Evolutionary conservation across 2,888 invertebrate species (phyloP), one percentile per base, ranked within the genome.

Genomic region (Leptinotarsa haldemani): DNA sequence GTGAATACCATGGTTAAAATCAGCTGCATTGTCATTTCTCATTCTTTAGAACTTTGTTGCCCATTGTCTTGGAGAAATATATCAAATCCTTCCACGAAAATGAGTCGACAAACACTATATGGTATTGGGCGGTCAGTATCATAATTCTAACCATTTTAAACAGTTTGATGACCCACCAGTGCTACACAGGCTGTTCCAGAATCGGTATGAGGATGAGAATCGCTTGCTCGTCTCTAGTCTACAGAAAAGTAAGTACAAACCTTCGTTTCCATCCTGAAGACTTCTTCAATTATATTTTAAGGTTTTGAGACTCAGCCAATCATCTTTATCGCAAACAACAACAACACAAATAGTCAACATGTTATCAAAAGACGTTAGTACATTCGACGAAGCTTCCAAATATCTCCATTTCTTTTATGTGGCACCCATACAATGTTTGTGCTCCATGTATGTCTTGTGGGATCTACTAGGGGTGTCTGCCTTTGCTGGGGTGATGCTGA

Each of bases 371-470:
- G 96, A 96, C 84, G 95, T 95, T 2, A 92, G 92, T 81, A 90
- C 95, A 77, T 94, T 96, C 84, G 95, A 96, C 83, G 86, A 92
- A 86, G 91, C 92, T 40, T 90, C 92, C 40, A 81, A 92, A 65
- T 92, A 92, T 83, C 86, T 95, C n/a, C 94, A 95, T 86, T 95
- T 93, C 84, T 86, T 95, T 61, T 94, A 95, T 94, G 91, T 95
- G 69, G 93, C 94, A 88, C 95, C 95, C 0, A 88, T 95, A 16
- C 92, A 94, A 81, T 91, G 92, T 9, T 87, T 91, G 0, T 90
- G 93, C 30, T 90, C 92, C 16, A 87, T 90, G 3, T 89, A 86
- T 71, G 88, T 94, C 72, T 88, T 92, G 78, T 92, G 90, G 88
- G 82, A 82, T 30, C 88, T 86, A 63, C 88, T 91, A 13, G 89